Base-by-base conservation (phyloP, 2,888 invertebrate species). In the Mactromeris polynyma region DNA sequence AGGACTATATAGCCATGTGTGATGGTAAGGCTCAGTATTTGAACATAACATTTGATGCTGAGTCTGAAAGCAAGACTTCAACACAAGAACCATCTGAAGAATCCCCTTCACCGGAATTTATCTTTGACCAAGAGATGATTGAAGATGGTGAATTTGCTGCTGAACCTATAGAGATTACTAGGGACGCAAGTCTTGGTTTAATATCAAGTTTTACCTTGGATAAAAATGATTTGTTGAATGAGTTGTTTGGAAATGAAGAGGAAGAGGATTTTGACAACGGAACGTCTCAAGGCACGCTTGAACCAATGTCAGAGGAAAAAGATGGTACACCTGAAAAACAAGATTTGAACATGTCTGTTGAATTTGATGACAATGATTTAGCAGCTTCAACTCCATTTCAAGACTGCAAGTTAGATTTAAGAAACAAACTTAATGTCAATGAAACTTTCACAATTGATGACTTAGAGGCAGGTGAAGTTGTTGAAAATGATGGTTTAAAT, bases 311-410 rank as follows among this genome's bases (percentile, higher is more conserved):
- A 33, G 89, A 83, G 85, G 91, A 90, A 19, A 90, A 89, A 58
- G 86, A 87, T 69, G 78, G 54, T 82, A 91, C 91, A 42, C 90
- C 91, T 17, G 90, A 92, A 19, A 89, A 88, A 79, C 85, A 89
- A 69, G 90, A 91, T n/a, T 77, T 94, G 54, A 87, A 90, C 64
- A 90, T 86, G 51, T 91, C 92, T 21, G 89, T 92, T 73, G 92
- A 93, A 46, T 88, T 89, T 90, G 92, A 87, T 80, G 92, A 87
- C 81, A 90, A 86, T 54, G 92, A 88, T 83, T 88, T 91, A 26
- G 89, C 92, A 21, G 91, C 93, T 3, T 95, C 95, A 36, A 94
- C 95, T 21, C 94, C 95, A 21, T 86, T 92, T 89, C 58, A 85
- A 78, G 88, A 90, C 38, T 88, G 90, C 77, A 88, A 88, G 82